phyloP scores from a whole-genome alignment of 2,888 invertebrate species.

The Harpalus rubripes region DNA sequence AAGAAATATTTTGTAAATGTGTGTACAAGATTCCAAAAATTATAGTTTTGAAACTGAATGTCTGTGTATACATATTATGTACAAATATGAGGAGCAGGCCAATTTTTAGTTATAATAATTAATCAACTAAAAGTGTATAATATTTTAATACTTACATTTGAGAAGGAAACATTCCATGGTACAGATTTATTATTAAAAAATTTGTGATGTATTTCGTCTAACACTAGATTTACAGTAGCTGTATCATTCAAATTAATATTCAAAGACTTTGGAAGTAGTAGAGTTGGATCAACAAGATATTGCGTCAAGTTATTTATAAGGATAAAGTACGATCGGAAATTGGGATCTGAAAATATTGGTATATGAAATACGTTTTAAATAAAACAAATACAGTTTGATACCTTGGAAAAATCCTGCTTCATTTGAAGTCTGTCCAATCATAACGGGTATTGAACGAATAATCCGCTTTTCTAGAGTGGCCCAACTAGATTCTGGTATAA shows the following conservation, averaged over 20 bases:
- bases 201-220: neutral
- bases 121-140: neutral
- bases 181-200: neutral
- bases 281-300: conserved; percentile 23
- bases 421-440: neutral
- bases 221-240: neutral
- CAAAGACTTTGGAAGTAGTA: neutral
- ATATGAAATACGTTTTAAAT: no score
- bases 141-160: neutral
- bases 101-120: no score
- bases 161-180: neutral
- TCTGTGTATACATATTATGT: no score
- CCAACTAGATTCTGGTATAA: neutral
- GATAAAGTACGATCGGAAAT: neutral
- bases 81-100: no score
- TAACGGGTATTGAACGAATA: neutral
- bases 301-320: neutral
- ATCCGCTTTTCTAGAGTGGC: neutral
- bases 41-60: no score
- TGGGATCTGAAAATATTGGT: neutral
- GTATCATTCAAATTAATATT: neutral
- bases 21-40: no score
- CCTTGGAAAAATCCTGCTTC: conserved; percentile 1
- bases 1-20: no score
- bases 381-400: neutral